Conservation (phyloP, 2,888 invertebrate genomes). For the Omphaloscelis lunosa region DNA sequence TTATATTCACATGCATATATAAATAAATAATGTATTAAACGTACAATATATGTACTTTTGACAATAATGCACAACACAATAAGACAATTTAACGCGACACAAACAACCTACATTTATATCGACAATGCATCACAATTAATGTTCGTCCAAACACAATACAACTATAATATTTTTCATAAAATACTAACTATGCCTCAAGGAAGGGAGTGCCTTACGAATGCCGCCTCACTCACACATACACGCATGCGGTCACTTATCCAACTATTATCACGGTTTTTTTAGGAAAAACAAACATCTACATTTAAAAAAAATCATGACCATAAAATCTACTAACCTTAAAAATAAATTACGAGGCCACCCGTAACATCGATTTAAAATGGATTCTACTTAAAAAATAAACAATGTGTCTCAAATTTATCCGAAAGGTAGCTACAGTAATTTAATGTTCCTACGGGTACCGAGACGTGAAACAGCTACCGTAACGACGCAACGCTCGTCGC, state of each 20-base stretch:
- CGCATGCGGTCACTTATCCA: conserved; percentile 86
- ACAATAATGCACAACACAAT: conserved; percentile 81
- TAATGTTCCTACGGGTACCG: conserved; percentile 78
- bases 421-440: conserved; percentile 75
- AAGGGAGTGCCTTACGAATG: conserved; percentile 89
- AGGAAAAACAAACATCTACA: conserved; percentile 85
- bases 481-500: conserved; percentile 41
- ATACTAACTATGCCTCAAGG: conserved; percentile 83
- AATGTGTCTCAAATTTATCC: conserved; percentile 77
- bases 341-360: conserved; percentile 87
- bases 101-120: conserved; percentile 81
- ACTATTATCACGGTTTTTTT: conserved; percentile 91
- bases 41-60: conserved; percentile 65
- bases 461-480: conserved; percentile 68
- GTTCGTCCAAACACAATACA: conserved; percentile 81
- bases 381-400: conserved; percentile 86
- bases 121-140: conserved; percentile 82
- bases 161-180: conserved; percentile 75
- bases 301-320: conserved; percentile 83
- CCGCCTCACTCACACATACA: conserved; percentile 83
- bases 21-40: conserved; percentile 66
- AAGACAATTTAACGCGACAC: conserved; percentile 75
- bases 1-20: conserved; percentile 56
- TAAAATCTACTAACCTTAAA: conserved; percentile 89
- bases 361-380: conserved; percentile 82